Evolutionary conservation across 2,797 vertebrate genomes (phyloP).

Genomic region (Galagoides demidoff): DNA sequence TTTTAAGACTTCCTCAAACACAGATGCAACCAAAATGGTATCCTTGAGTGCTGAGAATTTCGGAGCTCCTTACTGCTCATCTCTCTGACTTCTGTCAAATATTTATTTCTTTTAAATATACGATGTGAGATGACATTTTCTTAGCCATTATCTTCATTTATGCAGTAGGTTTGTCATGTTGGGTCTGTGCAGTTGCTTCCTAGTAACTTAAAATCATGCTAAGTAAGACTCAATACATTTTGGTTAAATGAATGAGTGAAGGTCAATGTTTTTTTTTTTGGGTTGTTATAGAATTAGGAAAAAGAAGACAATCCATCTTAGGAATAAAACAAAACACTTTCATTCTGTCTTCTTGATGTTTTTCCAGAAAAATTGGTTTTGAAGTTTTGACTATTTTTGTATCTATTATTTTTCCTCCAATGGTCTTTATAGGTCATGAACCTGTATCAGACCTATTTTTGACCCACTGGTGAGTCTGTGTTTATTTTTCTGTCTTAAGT

Average conservation of each 20-base stretch:
- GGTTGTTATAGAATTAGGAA: conserved; percentile 38
- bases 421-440: neutral
- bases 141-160: conserved; percentile 29
- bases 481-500: conserved; percentile 53
- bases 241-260: conserved; percentile 42
- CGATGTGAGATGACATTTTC: conserved; percentile 7
- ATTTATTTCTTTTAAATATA: conserved; percentile 46
- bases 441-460: neutral
- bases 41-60: neutral
- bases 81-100: conserved; percentile 24
- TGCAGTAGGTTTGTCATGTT: conserved; percentile 1
- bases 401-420: neutral
- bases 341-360: conserved; percentile 12
- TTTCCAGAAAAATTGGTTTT: neutral
- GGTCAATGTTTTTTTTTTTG: neutral
- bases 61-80: neutral
- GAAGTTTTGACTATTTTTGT: conserved; percentile 32
- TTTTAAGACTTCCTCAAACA: conserved; percentile 41
- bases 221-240: conserved; percentile 22
- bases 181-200: neutral
- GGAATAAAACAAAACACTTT: conserved; percentile 39
- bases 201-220: neutral
- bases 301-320: conserved; percentile 43
- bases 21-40: neutral
- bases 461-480: neutral